Evolutionary conservation across 2,113 vertebrate species (phyloP).

Genomic region (Urocitellus parryii): DNA sequence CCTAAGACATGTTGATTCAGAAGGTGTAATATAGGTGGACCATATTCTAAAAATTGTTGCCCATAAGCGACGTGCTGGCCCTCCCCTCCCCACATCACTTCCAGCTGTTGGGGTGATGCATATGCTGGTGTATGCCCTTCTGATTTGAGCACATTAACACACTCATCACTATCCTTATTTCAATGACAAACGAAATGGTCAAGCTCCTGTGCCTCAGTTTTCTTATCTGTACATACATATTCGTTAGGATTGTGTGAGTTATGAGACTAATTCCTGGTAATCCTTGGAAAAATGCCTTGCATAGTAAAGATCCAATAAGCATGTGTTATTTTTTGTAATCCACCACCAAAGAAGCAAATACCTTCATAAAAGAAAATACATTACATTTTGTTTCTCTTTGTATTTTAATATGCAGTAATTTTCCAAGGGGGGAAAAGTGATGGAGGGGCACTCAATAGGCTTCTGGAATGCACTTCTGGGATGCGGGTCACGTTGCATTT

Average conservation of each 20-base stretch:
- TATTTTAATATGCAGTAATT: slow-evolving; percentile 12
- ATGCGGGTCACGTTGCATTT: neutral
- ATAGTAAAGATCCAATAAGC: neutral
- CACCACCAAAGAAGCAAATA: neutral
- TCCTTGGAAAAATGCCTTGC: neutral
- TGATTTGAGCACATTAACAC: neutral
- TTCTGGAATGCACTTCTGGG: neutral
- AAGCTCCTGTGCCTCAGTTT: slow-evolving; percentile 49
- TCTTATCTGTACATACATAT: neutral
- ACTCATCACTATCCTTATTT: neutral
- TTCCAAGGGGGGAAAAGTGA: neutral
- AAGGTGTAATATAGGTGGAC: neutral
- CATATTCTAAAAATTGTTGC: neutral
- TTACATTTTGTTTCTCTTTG: neutral
- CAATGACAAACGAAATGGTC: neutral
- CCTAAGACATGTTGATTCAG: neutral
- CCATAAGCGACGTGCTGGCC: no score
- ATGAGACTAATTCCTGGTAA: slow-evolving; percentile 2
- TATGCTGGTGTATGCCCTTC: neutral
- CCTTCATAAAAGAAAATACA: neutral
- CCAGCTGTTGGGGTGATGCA: neutral
- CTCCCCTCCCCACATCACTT: neutral
- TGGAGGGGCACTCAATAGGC: neutral
- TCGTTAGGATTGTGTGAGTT: neutral
- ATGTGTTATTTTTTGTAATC: neutral